A percentile compares a stretch with the other conserved stretches of the same genome.
Evolutionary conservation across 2,113 vertebrate genomes (phyloP).

Genomic region (Gallinago media): DNA sequence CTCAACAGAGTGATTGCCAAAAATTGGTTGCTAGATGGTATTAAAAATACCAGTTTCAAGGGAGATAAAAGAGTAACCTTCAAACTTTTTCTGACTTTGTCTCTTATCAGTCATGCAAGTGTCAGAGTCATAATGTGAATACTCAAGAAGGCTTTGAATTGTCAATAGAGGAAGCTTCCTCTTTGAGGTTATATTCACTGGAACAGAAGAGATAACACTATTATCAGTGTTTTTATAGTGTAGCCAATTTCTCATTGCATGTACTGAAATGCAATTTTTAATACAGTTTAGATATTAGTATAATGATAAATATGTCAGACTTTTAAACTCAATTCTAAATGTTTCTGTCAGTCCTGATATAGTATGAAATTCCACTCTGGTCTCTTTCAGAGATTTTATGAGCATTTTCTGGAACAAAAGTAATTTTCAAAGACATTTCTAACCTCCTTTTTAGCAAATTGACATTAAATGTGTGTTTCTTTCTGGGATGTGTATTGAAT

Average conservation of each 20-base stretch:
- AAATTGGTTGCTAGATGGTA: background rate
- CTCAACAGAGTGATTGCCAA: background rate
- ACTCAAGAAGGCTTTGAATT: conserved; percentile 69
- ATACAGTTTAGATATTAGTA: conserved; percentile 62
- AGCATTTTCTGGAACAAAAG: background rate
- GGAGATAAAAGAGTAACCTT: conserved; percentile 69
- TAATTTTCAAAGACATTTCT: background rate
- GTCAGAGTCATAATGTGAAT: conserved; percentile 67
- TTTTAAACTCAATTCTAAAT: conserved; percentile 23
- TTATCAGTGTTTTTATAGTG: conserved; percentile 70
- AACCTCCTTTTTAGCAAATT: background rate
- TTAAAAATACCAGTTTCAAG: conserved; percentile 47
- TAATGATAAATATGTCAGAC: conserved; percentile 58
- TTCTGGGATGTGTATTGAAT: background rate
- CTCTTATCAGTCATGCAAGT: conserved; percentile 70
- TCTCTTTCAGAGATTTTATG: background rate
- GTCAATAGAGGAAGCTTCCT: conserved; percentile 56
- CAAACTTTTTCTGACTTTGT: conserved; percentile 72
- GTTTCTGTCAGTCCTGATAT: background rate
- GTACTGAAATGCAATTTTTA: conserved; percentile 51
- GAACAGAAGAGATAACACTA: conserved; percentile 69
- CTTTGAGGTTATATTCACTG: conserved; percentile 64
- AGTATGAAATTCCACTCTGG: background rate
- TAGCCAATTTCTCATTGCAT: conserved; percentile 69
- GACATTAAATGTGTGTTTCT: background rate